phyloP scores from a whole-genome alignment of 2,888 invertebrate species.

The Molorchus minor region DNA sequence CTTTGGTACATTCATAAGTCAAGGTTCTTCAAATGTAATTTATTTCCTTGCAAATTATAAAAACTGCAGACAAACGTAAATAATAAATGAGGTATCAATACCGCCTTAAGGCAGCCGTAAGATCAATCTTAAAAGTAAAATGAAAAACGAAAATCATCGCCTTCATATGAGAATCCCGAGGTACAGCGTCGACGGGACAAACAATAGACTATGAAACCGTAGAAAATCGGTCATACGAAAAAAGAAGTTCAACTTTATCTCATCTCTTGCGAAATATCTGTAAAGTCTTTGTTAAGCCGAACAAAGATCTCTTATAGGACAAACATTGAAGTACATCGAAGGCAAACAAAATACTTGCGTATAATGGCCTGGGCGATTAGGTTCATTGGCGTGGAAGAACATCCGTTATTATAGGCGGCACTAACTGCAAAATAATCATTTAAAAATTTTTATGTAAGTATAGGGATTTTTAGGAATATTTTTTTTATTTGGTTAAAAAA shows the following conservation, averaged over 20 bases:
- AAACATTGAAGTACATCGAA: constrained; percentile 13
- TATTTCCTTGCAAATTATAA: too few species aligned
- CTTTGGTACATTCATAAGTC: too few species aligned
- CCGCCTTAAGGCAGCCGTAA: too few species aligned
- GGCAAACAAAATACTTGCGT: constrained; percentile 15
- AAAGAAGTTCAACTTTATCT: constrained; percentile 6
- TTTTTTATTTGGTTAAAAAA: too few species aligned
- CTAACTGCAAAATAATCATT: too few species aligned
- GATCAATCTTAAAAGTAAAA: not conserved
- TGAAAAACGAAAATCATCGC: not conserved
- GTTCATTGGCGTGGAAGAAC: constrained; percentile 10
- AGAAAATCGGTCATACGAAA: constrained; percentile 4
- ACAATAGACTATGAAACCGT: constrained; percentile 6
- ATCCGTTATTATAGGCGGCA: not conserved
- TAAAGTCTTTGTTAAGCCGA: constrained; percentile 7
- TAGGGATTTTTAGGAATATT: too few species aligned
- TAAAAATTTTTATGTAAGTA: too few species aligned
- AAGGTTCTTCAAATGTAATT: too few species aligned
- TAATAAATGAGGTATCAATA: too few species aligned
- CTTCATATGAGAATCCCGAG: not conserved
- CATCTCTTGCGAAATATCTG: constrained; percentile 16
- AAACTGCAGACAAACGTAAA: too few species aligned
- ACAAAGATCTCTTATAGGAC: constrained; percentile 15
- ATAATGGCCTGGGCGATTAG: constrained; percentile 4
- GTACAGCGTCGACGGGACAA: not conserved